Base-by-base conservation (phyloP, 2,888 invertebrate genomes). In the Pinctada fucata region DNA sequence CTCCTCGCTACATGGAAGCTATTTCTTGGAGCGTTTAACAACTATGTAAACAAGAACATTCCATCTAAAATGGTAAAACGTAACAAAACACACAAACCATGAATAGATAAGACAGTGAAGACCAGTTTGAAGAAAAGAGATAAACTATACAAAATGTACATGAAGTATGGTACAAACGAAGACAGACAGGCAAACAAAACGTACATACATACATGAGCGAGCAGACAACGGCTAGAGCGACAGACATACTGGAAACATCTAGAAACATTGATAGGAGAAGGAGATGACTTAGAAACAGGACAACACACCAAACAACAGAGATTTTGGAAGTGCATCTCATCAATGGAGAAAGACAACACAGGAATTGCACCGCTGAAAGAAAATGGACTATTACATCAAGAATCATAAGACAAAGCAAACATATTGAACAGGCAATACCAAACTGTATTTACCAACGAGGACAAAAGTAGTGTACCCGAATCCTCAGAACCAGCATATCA, bases 361-460 rank as follows among this genome's bases (percentile, higher is more conserved):
- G 5, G 58, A 8, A 52, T 52, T 8, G 58, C 58, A 8, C 58
- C 58, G 10, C 58, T 52, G 58, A 52, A 52, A 10, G 58, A 52
- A 52, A 52, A 52, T 8, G 2, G 77, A 3, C 13, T 78, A 45
- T 58, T 76, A 31, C 72, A 79, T 47, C 52, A 72, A 13, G 79
- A 71, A 5, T 48, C 79, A 52, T 47, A 50, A 10, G 71, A 74
- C 10, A 81, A 81, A 49, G 79, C 76, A 2, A 75, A 72, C 70
- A 81, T 81, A 1, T 49, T 81, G 2, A 79, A 79, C 48, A 65
- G 47, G 66, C 77, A 81, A 45, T 77, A 76, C 48, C 76, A 81
- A 68, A 13, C 50, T 8, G 75, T 64, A 5, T 79, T 79, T 47
- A 72, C 73, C 58, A 10, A 45, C n/a, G 65, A 78, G 45, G 58